Evolutionary conservation across 2,113 vertebrate genomes (phyloP).

Genomic region (Notechis scutatus): DNA sequence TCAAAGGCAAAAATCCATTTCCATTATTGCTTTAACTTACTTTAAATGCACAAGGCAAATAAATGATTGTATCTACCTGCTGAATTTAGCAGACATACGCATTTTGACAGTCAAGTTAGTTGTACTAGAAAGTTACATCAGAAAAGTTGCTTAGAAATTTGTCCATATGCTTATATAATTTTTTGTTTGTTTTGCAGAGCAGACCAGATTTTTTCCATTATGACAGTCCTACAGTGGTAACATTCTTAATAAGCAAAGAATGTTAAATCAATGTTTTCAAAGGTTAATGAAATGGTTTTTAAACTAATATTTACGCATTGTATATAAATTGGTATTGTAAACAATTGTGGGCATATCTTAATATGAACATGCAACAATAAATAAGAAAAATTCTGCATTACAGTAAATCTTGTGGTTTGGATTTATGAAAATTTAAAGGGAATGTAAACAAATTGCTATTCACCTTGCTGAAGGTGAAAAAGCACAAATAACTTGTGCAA

Average conservation of each 20-base stretch:
- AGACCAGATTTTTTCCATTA: neutral
- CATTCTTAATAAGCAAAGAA: neutral
- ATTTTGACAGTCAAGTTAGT: neutral
- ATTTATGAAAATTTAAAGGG: neutral
- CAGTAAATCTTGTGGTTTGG: neutral
- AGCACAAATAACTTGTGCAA: neutral
- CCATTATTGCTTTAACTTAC: neutral
- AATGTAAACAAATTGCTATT: neutral
- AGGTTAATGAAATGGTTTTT: neutral
- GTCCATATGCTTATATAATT: neutral
- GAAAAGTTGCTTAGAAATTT: neutral
- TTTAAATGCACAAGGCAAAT: neutral
- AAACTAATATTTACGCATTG: neutral
- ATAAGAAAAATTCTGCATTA: neutral
- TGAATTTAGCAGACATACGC: neutral
- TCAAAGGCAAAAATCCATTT: neutral
- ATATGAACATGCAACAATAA: neutral
- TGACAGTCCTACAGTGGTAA: neutral
- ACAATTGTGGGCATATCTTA: neutral
- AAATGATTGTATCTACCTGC: neutral
- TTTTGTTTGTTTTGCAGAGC: neutral
- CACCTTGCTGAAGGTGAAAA: neutral
- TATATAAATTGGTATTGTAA: neutral
- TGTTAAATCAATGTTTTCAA: neutral
- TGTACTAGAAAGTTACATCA: neutral